Conservation (phyloP, 2,797 vertebrate species). For the Lycodopsis pacificus region DNA sequence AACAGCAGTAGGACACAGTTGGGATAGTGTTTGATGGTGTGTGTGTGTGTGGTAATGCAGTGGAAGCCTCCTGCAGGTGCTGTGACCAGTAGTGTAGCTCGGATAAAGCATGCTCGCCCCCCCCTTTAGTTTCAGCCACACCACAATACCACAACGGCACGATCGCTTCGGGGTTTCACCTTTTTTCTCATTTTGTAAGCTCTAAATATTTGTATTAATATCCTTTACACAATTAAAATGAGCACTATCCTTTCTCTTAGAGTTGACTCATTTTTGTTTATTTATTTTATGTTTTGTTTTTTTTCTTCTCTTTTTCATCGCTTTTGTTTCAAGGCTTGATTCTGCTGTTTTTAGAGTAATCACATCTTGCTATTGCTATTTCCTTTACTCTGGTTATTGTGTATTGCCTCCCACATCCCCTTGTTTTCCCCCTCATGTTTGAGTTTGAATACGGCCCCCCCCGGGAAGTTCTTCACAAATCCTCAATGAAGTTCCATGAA, state of each 20-base stretch:
- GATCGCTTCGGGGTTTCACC: constrained; percentile 55
- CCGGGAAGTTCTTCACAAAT: constrained; percentile 33
- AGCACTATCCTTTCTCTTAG: constrained; percentile 70
- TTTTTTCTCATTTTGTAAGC: constrained; percentile 56
- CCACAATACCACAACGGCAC: constrained; percentile 40
- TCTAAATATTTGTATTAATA: constrained; percentile 72
- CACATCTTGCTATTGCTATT: constrained; percentile 55
- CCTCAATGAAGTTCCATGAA: constrained; percentile 15
- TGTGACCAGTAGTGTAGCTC: constrained; percentile 68
- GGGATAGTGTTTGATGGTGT: constrained; percentile 18
- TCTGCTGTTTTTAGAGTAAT: constrained; percentile 62
- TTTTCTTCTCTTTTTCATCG: constrained; percentile 17
- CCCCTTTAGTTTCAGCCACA: constrained; percentile 38
- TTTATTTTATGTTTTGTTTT: constrained; percentile 68
- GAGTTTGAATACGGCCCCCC: constrained; percentile 38
- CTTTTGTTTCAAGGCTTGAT: constrained; percentile 54
- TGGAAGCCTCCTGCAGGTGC: constrained; percentile 55
- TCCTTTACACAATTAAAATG: constrained; percentile 43
- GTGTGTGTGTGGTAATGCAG: constrained; percentile 25
- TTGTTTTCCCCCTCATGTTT: constrained; percentile 44
- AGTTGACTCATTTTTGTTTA: constrained; percentile 77
- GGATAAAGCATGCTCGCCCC: constrained; percentile 67
- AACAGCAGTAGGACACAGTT: constrained; percentile 12
- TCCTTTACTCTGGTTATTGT: constrained; percentile 66
- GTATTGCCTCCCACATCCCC: constrained; percentile 63